A percentile compares a stretch with the other conserved stretches of the same genome.
Evolutionary conservation across 2,113 vertebrate genomes (phyloP).

Genomic region (Emydocephalus ijimae): DNA sequence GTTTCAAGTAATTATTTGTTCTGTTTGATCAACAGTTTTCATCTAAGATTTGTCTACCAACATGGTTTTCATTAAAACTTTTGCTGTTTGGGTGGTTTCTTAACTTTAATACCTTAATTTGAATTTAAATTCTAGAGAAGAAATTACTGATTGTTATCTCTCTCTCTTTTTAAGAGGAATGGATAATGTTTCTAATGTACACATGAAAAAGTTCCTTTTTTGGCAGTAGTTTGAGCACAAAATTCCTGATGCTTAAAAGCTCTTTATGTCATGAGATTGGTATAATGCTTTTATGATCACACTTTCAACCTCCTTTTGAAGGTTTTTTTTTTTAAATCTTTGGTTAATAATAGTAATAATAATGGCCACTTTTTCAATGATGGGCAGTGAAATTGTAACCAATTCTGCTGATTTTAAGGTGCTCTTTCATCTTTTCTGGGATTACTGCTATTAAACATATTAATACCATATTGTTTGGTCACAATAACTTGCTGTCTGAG

Average conservation of each 20-base stretch:
- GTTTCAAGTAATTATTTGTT: background rate
- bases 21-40: background rate
- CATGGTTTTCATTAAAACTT: background rate
- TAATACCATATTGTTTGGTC: background rate
- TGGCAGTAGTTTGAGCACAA: background rate
- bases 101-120: background rate
- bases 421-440: background rate
- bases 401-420: background rate
- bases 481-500: background rate
- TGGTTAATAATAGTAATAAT: background rate
- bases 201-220: background rate
- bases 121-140: background rate
- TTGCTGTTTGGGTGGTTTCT: background rate
- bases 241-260: background rate
- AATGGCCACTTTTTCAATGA: background rate
- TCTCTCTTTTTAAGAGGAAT: background rate
- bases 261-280: background rate
- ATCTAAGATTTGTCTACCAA: background rate
- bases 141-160: background rate
- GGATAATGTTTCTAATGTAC: background rate
- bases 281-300: background rate
- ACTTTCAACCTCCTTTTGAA: background rate
- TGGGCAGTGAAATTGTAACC: background rate
- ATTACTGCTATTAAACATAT: background rate
- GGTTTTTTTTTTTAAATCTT: background rate